These are phyloP conservation scores for Microcebus jonahi DNA, from an alignment of 2,113 vertebrate genomes.

Conservation along the genomic window DNA sequence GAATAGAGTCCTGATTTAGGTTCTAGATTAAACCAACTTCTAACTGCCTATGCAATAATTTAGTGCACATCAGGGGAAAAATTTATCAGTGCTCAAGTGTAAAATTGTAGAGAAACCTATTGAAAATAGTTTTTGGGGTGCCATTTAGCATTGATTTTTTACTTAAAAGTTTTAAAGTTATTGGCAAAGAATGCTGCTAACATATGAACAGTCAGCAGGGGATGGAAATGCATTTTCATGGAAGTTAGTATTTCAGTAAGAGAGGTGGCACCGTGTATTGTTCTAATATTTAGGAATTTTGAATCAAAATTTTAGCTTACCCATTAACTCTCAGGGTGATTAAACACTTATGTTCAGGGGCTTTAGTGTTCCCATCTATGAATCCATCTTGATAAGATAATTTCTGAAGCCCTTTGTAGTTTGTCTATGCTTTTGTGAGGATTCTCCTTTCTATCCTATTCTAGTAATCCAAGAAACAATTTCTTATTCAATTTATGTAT, in stretches of 20 bases:
- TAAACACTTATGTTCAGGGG: background rate
- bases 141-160: background rate
- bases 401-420: background rate
- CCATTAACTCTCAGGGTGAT: background rate
- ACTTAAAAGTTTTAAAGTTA: slow-evolving; percentile 23
- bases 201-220: background rate
- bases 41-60: background rate
- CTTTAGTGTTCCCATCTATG: background rate
- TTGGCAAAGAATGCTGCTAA: background rate
- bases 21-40: slow-evolving; percentile 28
- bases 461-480: background rate
- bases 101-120: slow-evolving; percentile 22
- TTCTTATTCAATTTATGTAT: background rate
- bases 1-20: background rate
- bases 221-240: background rate
- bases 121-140: background rate
- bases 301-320: background rate
- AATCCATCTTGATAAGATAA: background rate
- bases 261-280: background rate
- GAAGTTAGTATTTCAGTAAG: background rate
- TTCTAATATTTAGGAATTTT: background rate
- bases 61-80: background rate
- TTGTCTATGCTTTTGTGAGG: background rate
- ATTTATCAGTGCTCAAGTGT: background rate
- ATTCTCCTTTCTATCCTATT: background rate